Conservation (phyloP, 2,113 vertebrate genomes). For the Onychostruthus taczanowskii region DNA sequence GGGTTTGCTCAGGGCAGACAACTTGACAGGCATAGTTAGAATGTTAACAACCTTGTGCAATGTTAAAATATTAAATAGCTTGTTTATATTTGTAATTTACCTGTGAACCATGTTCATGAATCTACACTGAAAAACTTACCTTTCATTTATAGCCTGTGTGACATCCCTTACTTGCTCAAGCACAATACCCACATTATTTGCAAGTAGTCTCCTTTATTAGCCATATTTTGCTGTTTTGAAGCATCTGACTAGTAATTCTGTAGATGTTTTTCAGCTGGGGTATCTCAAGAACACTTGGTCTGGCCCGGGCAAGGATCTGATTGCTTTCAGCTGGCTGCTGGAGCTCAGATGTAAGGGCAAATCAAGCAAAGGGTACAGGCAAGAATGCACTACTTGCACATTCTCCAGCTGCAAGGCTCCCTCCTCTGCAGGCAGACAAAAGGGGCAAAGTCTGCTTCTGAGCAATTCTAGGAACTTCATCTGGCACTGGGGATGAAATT, state of each 20-base stretch:
- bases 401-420: slow-evolving; percentile 32
- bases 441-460: not conserved
- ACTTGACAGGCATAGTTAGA: not conserved
- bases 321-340: not conserved
- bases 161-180: not conserved
- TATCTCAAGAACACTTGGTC: not conserved
- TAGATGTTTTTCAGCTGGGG: not conserved
- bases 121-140: not conserved
- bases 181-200: accelerated
- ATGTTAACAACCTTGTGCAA: not conserved
- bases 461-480: not conserved
- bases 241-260: not conserved
- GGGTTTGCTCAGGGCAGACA: not conserved
- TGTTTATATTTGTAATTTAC: not conserved
- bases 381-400: slow-evolving; percentile 46
- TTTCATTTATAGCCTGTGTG: not conserved
- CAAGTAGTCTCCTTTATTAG: not conserved
- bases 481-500: not conserved
- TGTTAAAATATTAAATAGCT: not conserved
- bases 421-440: slow-evolving; percentile 57
- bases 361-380: not conserved
- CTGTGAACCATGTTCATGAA: not conserved
- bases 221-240: not conserved
- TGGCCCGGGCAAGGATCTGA: not conserved
- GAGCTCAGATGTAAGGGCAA: not conserved